Evolutionary conservation across 2,888 invertebrate genomes (phyloP).

Genomic region (Arrhopalites spinosus): DNA sequence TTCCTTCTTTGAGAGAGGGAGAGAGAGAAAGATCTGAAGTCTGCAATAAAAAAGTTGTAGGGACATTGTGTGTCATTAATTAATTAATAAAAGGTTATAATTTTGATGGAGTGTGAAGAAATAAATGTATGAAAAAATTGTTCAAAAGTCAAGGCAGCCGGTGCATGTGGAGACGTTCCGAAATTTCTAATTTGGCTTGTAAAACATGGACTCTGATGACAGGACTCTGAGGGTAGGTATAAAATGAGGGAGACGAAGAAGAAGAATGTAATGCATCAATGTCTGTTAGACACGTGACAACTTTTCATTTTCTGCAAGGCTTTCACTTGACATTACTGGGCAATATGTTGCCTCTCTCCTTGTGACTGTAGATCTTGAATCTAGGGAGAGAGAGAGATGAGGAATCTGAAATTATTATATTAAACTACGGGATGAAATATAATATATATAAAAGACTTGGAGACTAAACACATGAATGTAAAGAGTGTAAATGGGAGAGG

Average conservation of each 20-base stretch:
- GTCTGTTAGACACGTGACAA: neutral
- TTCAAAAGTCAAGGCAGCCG: too few relatives aligned
- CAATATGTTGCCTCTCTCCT: neutral
- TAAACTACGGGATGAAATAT: constrained; percentile 2
- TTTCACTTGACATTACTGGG: neutral
- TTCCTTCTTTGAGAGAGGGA: neutral
- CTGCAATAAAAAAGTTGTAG: too few relatives aligned
- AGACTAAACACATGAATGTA: neutral
- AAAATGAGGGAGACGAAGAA: neutral
- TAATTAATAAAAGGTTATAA: too few relatives aligned
- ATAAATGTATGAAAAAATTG: too few relatives aligned
- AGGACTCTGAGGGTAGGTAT: too few relatives aligned
- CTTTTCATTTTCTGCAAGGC: neutral
- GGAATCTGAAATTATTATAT: neutral
- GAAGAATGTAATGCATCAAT: neutral
- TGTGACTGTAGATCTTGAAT: neutral
- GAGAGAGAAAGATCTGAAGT: too few relatives aligned
- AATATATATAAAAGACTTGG: neutral
- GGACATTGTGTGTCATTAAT: too few relatives aligned
- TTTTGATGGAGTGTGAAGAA: too few relatives aligned
- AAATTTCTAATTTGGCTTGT: neutral
- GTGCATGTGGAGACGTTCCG: neutral
- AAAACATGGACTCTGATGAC: neutral
- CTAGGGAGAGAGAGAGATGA: neutral
- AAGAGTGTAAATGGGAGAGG: too few relatives aligned